Evolutionary conservation across 2,888 invertebrate species (phyloP), one percentile per base, ranked within the genome.

Genomic region (Coenonympha arcania): DNA sequence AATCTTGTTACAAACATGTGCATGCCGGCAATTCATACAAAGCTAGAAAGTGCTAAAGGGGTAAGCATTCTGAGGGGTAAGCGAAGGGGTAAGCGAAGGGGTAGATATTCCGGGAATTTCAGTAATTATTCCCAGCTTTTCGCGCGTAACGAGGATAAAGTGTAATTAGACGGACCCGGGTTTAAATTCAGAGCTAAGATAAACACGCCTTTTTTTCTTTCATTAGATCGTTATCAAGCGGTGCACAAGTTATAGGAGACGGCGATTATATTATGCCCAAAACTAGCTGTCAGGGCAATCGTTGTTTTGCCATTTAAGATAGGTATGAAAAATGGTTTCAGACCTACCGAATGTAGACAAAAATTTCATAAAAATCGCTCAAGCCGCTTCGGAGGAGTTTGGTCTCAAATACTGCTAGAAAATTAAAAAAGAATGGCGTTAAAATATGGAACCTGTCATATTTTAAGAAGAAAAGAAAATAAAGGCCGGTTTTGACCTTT

Each of bases 101-200:
- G 48, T 47, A 45, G 48, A 34, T 30, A 30, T 54, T 47, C 52
- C 20, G 36, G 39, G 39, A 22, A 24, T 39, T 39, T 48, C 37
- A n/a, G 57, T 60, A 61, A 62, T 63, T 62, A 60, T 63, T 60
- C 61, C 54, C 55, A 53, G 58, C 60, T 62, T 63, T 60, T 61
- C 58, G 56, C 56, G 55, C 58, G 55, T 59, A 56, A 60, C 57
- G 58, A 58, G 61, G 62, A 61, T 63, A 59, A 58, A 59, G 55
- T 59, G 59, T 64, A 63, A 64, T 63, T 64, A 64, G 60, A 57
- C 52, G 55, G 54, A 55, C 13, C 60, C 56, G 50, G 61, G 62
- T 63, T 64, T 60, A 62, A 61, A 63, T 61, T 60, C 56, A 59
- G 62, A 47, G 58, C 56, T 56, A 57, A 64, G 61, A 64, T 63